phyloP scores from a whole-genome alignment of 2,888 invertebrate species.

The Chrysodeixis includens region DNA sequence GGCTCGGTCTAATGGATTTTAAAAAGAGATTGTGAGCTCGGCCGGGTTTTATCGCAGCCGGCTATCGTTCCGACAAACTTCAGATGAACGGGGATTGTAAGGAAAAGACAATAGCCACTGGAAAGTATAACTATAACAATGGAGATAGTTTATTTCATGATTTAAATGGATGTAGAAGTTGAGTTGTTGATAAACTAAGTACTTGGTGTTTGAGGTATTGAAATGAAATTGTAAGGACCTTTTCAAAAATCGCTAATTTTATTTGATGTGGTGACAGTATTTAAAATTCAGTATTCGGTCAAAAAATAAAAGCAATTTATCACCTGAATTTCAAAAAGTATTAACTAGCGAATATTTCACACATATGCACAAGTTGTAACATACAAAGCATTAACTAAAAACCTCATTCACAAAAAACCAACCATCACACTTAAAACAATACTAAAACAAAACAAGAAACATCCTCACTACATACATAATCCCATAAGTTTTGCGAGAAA shows the following conservation, averaged over 20 bases:
- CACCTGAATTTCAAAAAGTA: too few species aligned
- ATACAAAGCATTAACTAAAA: too few species aligned
- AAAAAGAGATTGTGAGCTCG: slow-evolving; percentile 38
- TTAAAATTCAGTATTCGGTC: too few species aligned
- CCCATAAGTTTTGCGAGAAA: slow-evolving; percentile 29
- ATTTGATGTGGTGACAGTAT: too few species aligned
- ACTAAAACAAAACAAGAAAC: slow-evolving; percentile 2
- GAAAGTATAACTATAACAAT: slow-evolving; percentile 10
- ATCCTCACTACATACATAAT: slow-evolving; percentile 9
- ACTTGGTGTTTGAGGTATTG: too few species aligned
- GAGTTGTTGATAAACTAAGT: not conserved
- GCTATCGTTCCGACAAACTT: slow-evolving; percentile 35
- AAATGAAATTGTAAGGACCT: too few species aligned
- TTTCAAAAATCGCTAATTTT: too few species aligned
- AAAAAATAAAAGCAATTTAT: too few species aligned
- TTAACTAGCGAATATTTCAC: too few species aligned
- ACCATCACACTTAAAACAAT: not conserved
- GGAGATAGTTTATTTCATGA: not conserved
- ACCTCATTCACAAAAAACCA: not conserved
- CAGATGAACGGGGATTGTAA: slow-evolving; percentile 24
- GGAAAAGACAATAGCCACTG: slow-evolving; percentile 28
- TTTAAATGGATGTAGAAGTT: not conserved
- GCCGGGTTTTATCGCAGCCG: slow-evolving; percentile 31
- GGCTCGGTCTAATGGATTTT: slow-evolving; percentile 46
- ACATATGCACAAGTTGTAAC: too few species aligned